A percentile compares a stretch with the other conserved stretches of the same genome.
These are phyloP conservation scores for Trichomalopsis sarcophagae DNA, from an alignment of 1,140 invertebrate genomes.

Conservation along the genomic window DNA sequence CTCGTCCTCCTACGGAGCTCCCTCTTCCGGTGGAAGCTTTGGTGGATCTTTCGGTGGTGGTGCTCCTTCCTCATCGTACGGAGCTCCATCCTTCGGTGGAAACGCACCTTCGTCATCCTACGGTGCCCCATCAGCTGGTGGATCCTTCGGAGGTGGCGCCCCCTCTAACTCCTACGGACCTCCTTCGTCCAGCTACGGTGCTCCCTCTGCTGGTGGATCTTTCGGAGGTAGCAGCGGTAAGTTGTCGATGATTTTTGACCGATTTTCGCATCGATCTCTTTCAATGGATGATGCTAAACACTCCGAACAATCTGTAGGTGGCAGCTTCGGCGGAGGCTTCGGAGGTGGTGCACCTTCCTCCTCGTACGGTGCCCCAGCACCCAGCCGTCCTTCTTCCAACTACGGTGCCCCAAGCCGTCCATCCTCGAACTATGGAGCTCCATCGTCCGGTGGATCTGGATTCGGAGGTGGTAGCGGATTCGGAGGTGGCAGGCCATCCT, in stretches of 20 bases:
- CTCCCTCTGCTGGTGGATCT: constrained; percentile 57
- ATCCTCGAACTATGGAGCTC: constrained; percentile 64
- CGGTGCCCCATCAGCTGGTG: constrained; percentile 62
- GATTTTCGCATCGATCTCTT: not conserved
- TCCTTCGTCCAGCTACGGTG: constrained; percentile 68
- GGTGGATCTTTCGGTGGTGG: constrained; percentile 65
- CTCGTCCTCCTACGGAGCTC: constrained; percentile 63
- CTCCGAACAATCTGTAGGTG: constrained; percentile 11
- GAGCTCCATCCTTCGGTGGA: constrained; percentile 62
- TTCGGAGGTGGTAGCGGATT: constrained; percentile 51
- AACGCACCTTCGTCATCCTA: constrained; percentile 58
- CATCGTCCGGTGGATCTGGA: constrained; percentile 46
- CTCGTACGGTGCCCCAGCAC: constrained; percentile 63
- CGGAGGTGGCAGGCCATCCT: constrained; percentile 64
- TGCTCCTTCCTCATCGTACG: constrained; percentile 56
- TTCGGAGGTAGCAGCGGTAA: constrained; percentile 36
- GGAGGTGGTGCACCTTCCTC: constrained; percentile 60
- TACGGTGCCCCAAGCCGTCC: constrained; percentile 60
- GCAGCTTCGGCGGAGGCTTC: constrained; percentile 66
- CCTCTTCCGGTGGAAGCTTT: constrained; percentile 58
- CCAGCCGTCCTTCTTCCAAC: constrained; percentile 66
- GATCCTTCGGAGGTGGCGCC: constrained; percentile 63
- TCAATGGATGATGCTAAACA: not conserved
- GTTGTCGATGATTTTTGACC: not conserved
- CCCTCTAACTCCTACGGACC: constrained; percentile 56